phyloP scores from a whole-genome alignment of 2,888 invertebrate species.

The Chrysina gloriosa region DNA sequence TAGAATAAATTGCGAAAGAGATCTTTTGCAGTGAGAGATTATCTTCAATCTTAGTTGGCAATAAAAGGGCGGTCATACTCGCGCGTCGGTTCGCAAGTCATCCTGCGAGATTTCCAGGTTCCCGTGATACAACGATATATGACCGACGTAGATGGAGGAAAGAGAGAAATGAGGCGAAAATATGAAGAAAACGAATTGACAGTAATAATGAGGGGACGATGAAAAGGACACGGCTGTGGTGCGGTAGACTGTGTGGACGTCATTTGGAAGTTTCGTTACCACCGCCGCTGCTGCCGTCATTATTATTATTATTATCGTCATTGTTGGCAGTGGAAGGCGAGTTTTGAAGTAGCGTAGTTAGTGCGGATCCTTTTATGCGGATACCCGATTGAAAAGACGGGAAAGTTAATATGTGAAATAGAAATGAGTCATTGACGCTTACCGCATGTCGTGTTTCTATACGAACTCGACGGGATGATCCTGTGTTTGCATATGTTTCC shows the following conservation, averaged over 20 bases:
- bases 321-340: background rate
- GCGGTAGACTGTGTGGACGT: background rate
- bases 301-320: slow-evolving; percentile 15
- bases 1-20: slow-evolving; percentile 29
- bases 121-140: background rate
- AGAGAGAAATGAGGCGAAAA: background rate
- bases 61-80: slow-evolving; percentile 19
- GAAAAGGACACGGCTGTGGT: slow-evolving; percentile 14
- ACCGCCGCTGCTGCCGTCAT: too few species aligned
- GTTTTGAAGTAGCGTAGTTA: background rate
- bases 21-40: slow-evolving; percentile 25
- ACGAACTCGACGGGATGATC: background rate
- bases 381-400: background rate
- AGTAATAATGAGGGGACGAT: slow-evolving; percentile 8
- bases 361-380: background rate
- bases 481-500: too few species aligned
- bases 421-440: background rate
- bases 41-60: slow-evolving; percentile 29
- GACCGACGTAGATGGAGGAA: background rate
- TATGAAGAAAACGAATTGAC: slow-evolving; percentile 16
- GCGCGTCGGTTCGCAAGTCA: slow-evolving; percentile 15
- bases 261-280: slow-evolving; percentile 14
- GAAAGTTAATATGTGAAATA: background rate
- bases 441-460: too few species aligned
- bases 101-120: slow-evolving; percentile 15